Evolutionary conservation across 1,140 invertebrate species (phyloP).

Genomic region (Diachasmimorpha longicaudata): DNA sequence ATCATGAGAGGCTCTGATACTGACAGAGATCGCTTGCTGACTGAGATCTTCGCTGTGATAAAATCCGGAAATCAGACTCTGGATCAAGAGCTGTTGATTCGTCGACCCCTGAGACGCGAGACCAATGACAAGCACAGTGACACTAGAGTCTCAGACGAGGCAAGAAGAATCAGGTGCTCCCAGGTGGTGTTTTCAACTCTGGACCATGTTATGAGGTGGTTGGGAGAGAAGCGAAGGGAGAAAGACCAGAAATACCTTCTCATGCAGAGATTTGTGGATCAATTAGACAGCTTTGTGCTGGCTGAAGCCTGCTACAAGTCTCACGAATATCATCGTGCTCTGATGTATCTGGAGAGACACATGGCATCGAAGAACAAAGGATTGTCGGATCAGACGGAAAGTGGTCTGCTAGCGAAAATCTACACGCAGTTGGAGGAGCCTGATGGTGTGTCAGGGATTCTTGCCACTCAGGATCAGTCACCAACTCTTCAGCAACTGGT

Average conservation of each 20-base stretch:
- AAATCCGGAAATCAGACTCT: conserved; percentile 40
- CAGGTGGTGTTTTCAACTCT: conserved; percentile 71
- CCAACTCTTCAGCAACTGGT: conserved; percentile 75
- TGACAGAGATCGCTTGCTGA: conserved; percentile 41
- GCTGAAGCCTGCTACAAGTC: conserved; percentile 75
- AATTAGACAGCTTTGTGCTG: conserved; percentile 71
- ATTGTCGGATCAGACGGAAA: conserved; percentile 67
- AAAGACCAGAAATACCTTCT: conserved; percentile 47
- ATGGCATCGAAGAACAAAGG: conserved; percentile 66
- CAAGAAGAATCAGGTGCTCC: conserved; percentile 52
- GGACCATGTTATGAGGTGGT: conserved; percentile 77
- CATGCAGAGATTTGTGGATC: conserved; percentile 60
- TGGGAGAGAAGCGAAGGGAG: conserved; percentile 67
- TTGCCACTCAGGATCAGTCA: conserved; percentile 70
- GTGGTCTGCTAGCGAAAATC: conserved; percentile 66
- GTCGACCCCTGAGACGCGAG: conserved; percentile 44
- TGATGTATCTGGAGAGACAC: conserved; percentile 77
- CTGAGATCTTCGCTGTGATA: conserved; percentile 56
- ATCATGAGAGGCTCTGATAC: conserved; percentile 40
- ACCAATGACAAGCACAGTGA: conserved; percentile 34
- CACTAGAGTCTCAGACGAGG: conserved; percentile 55
- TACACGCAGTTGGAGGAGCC: conserved; percentile 79
- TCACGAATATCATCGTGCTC: conserved; percentile 73
- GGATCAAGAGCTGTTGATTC: conserved; percentile 47
- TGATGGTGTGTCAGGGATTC: conserved; percentile 76